Percentiles rank a stretch among this genome's conserved stretches.
phyloP scores from a whole-genome alignment of 1,140 invertebrate genomes.

The Galendromus occidentalis region DNA sequence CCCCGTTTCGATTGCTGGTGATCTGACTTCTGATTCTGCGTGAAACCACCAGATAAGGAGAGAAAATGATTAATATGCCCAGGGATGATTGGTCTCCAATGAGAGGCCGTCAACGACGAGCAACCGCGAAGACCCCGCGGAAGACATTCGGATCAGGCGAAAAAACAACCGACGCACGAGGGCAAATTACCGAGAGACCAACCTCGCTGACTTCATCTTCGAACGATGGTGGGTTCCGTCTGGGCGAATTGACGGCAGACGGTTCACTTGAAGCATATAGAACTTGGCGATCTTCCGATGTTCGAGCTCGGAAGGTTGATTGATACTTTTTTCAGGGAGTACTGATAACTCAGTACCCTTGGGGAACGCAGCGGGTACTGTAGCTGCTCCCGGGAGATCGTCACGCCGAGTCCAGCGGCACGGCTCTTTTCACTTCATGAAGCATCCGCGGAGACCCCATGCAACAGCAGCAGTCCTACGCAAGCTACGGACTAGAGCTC shows the following conservation, averaged over 20 bases:
- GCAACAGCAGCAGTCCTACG: background rate
- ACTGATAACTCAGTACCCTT: background rate
- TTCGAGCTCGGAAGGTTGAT: background rate
- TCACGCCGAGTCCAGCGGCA: background rate
- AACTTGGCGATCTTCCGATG: background rate
- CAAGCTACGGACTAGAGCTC: background rate
- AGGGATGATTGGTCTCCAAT: background rate
- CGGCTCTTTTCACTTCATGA: constrained; percentile 8
- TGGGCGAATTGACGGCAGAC: background rate
- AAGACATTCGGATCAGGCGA: background rate
- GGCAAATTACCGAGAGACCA: background rate
- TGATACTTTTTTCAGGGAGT: background rate
- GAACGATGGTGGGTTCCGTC: background rate
- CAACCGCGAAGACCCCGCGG: background rate
- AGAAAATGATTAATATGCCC: constrained; percentile 7
- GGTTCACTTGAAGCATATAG: background rate
- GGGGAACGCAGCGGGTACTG: background rate
- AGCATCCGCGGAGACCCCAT: background rate
- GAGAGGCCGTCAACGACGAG: background rate
- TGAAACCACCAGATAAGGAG: too few species aligned
- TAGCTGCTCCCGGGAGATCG: background rate
- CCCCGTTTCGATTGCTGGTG: too few species aligned
- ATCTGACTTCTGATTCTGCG: too few species aligned
- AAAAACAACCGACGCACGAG: background rate
- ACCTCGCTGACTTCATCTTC: background rate